Conservation (phyloP, 2,888 invertebrate species). For the Cheilosia urbana region DNA sequence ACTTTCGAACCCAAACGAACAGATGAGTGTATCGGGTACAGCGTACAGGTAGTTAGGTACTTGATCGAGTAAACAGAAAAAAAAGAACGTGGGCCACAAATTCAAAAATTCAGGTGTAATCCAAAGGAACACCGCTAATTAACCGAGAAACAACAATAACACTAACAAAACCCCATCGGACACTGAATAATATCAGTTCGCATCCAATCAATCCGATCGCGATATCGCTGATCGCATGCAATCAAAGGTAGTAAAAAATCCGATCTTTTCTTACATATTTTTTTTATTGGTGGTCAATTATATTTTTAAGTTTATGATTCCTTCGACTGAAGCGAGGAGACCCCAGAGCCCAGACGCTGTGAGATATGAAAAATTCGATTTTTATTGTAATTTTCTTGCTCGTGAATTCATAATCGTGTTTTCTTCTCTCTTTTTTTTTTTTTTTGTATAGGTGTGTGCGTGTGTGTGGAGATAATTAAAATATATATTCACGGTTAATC, state of each 20-base stretch:
- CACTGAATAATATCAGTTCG: constrained; percentile 43
- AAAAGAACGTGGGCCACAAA: constrained; percentile 36
- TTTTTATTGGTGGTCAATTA: constrained; percentile 50
- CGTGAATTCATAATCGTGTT: constrained; percentile 43
- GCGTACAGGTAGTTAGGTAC: neutral
- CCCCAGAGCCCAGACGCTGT: constrained; percentile 20
- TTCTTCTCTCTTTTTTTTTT: constrained; percentile 12
- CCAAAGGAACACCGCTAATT: constrained; percentile 58
- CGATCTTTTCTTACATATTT: neutral
- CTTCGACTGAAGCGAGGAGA: constrained; percentile 21
- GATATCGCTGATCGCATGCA: constrained; percentile 24
- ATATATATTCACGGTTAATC: constrained; percentile 46
- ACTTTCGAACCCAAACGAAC: constrained; percentile 18
- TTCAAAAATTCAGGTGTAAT: constrained; percentile 43
- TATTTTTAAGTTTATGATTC: constrained; percentile 46
- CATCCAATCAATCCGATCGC: constrained; percentile 47
- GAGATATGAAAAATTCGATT: constrained; percentile 60
- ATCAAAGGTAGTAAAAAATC: constrained; percentile 31
- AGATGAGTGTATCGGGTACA: neutral
- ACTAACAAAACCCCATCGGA: constrained; percentile 32
- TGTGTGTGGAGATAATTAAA: constrained; percentile 48
- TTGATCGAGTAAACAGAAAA: neutral
- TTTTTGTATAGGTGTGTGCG: neutral
- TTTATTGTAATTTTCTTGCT: constrained; percentile 48
- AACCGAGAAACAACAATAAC: constrained; percentile 38